Base-by-base conservation (phyloP, 2,113 vertebrate species). In the Beaufortia kweichowensis region DNA sequence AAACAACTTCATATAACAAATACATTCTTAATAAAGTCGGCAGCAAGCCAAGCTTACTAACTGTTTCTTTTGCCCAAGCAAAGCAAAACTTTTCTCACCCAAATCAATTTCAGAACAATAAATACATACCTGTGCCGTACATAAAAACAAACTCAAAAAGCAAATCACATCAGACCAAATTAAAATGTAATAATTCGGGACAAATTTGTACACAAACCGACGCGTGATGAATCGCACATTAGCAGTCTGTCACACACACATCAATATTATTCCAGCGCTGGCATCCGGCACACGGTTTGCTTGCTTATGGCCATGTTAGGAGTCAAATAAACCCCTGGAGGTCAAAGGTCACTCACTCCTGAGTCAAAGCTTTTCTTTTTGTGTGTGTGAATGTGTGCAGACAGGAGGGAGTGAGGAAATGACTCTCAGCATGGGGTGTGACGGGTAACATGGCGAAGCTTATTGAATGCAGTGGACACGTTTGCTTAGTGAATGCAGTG, bases 221-320 rank as follows among this genome's bases (percentile, higher is more conserved):
- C n/a, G n/a, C n/a, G 43, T 46, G 15, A 46, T 46, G 43, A 46
- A 39, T 39, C 26, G 87, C 83, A 85, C 87, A 86, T 91, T 87
- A 87, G 77, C 74, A 76, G 53, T 78, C 86, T 89, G 86, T 90
- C 89, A 89, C 80, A 85, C 80, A 82, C 88, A 87, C 85, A 89
- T 88, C 86, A 85, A 85, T 85, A 87, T 85, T 76, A 59, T 63
- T 81, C 83, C 82, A 63, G 78, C 67, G 46, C 67, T 74, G 69
- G 17, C 79, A 61, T 76, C 59, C 72, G 65, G 90, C 78, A 85
- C 86, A 85, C 79, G 80, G 89, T 91, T 90, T 88, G 86, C 90
- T 91, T 87, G 87, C 88, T 90, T 90, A 90, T 84, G 88, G 88
- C 88, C 90, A 90, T 91, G 89, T 92, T 90, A 90, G 87, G 89